Percentiles rank a stretch among this genome's conserved stretches.
Conservation (phyloP, 2,113 vertebrate species). For the Dasyurus viverrinus region DNA sequence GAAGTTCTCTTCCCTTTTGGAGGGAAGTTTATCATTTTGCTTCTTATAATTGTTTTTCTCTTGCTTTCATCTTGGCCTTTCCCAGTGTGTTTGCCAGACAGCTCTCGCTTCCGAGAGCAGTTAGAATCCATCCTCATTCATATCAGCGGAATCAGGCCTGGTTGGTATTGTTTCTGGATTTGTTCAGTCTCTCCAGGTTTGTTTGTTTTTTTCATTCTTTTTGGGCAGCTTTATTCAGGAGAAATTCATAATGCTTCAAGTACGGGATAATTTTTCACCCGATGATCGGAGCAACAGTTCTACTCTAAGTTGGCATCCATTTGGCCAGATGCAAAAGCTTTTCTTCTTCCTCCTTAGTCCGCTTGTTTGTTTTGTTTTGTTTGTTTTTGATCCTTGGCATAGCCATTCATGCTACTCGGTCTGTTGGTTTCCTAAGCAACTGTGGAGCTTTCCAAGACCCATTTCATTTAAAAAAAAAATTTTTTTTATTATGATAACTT, state of each 20-base stretch:
- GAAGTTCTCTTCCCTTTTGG: constrained; percentile 96
- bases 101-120: constrained; percentile 98
- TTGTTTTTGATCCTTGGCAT: constrained; percentile 93
- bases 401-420: constrained; percentile 99
- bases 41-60: constrained; percentile 98
- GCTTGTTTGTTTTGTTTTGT: constrained; percentile 87
- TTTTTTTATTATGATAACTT: too few relatives aligned
- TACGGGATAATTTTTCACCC: constrained; percentile 97
- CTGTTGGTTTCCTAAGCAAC: constrained; percentile 97
- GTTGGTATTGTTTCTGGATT: constrained; percentile 99
- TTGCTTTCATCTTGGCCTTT: constrained; percentile 98
- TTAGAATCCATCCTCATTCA: constrained; percentile 99
- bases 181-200: constrained; percentile 98
- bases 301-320: constrained; percentile 98
- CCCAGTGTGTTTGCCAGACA: constrained; percentile 98
- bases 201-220: constrained; percentile 93
- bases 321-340: constrained; percentile 97
- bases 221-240: constrained; percentile 98
- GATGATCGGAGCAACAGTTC: constrained; percentile 97
- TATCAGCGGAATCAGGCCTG: constrained; percentile 96
- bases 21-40: constrained; percentile 97
- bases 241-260: constrained; percentile 97
- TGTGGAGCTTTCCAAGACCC: constrained; percentile 98
- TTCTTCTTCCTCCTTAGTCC: constrained; percentile 98
- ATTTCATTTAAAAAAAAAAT: too few relatives aligned